Evolutionary conservation across 2,888 invertebrate species (phyloP).

Genomic region (Pardosa pseudoannulata): DNA sequence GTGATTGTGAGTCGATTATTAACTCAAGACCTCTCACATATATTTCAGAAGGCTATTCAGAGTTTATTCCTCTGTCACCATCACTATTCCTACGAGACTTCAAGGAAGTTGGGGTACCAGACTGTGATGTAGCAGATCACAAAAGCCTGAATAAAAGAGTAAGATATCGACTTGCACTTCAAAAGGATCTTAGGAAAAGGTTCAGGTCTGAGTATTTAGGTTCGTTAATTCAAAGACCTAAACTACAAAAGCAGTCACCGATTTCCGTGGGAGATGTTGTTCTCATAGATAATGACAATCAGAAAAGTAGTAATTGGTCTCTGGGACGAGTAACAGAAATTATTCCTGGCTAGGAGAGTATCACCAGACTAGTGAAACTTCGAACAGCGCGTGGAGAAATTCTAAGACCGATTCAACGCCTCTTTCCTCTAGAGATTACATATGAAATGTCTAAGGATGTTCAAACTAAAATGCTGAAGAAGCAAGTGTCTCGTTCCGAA

Average conservation of each 20-base stretch:
- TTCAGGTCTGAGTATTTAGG: not conserved
- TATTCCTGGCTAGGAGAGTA: not conserved
- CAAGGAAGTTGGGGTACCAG: not conserved
- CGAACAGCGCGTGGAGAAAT: no score
- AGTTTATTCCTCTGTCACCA: not conserved
- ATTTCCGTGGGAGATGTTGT: not conserved
- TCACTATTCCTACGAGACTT: not conserved
- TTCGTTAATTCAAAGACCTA: not conserved
- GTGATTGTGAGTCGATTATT: not conserved
- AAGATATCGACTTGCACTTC: not conserved
- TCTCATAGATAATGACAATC: not conserved
- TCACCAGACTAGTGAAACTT: not conserved
- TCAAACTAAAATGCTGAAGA: no score
- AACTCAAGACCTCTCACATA: not conserved
- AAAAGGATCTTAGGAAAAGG: not conserved
- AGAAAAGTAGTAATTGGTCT: not conserved
- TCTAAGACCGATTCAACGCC: no score
- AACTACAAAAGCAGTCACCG: not conserved
- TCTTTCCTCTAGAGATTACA: no score
- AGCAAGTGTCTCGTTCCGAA: no score
- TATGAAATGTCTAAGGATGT: no score
- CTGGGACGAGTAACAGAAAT: not conserved
- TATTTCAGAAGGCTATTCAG: not conserved
- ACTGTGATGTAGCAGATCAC: not conserved
- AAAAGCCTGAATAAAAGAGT: no score